Evolutionary conservation across 2,888 invertebrate genomes (phyloP), one percentile per base, ranked within the genome.

Genomic region (Mimas tiliae): DNA sequence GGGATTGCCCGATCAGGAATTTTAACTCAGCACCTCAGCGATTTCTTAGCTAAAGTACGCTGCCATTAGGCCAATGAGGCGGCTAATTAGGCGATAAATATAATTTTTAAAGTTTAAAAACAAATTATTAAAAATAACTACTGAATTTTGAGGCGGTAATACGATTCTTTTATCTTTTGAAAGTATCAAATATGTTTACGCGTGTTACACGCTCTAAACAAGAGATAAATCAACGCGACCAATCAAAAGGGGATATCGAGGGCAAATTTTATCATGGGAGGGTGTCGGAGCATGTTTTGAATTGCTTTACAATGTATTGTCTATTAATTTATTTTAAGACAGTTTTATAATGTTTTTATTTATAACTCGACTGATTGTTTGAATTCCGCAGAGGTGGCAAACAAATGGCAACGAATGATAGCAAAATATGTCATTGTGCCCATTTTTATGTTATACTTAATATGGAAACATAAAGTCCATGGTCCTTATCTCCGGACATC

Each of bases 181-280:
- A 87, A 88, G 85, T 81, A 89, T 89, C 90, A 91, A 91, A 71
- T 77, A 74, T 68, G 70, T 72, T 70, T 78, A 78, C 78, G 82
- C 85, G 74, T 74, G 67, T 75, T 74, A 79, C 75, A 71, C 69
- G 74, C 76, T 75, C 85, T 86, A 89, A 90, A 91, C 88, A 90
- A 87, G 88, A 88, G 86, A 93, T 93, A 93, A 93, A 92, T 93
- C 93, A 91, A 87, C 85, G 84, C 85, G 87, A 89, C 90, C 85
- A 90, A 93, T 93, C 92, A 92, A 91, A 93, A 91, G 83, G 88
- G 90, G 88, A 89, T 90, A 92, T 90, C 84, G 84, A 86, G 85
- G 91, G 90, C 91, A 91, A 91, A 92, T 90, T 91, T 88, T 85
- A 86, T 85, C 83, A 77, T 77, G 87, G 87, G 89, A 86, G 91